Evolutionary conservation across 1,140 invertebrate genomes (phyloP), one percentile per base, ranked within the genome.

Genomic region (Cydia pomonella): DNA sequence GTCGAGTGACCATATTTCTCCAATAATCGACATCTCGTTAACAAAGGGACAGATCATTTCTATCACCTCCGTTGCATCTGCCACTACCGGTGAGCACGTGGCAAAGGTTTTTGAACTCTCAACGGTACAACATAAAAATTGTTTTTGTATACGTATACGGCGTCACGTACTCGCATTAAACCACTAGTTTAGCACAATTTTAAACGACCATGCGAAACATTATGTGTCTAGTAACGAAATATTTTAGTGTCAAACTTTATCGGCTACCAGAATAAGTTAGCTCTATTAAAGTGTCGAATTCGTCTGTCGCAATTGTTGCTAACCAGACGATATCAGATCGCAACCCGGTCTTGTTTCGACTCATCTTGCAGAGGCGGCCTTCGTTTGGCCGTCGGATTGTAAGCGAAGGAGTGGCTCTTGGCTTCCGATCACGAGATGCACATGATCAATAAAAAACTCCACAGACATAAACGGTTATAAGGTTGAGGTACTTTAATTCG

Each of bases 281-380:
- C 77, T 83, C 75, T 82, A 81, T 77, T 82, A 72, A 84, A 92
- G 90, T 88, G 86, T 91, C 89, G 88, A 91, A 90, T 92, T 91
- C 90, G 90, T 85, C 87, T 91, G 86, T 88, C 80, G 82, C 84
- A 90, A 89, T 83, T 83, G 84, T 88, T 87, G 81, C 79, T 89
- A 90, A 88, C 84, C 83, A 87, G 89, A 86, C 86, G 82, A 84
- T 82, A 85, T 81, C 82, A 81, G 82, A 79, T 77, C 78, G 82
- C 82, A 27, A 64, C 47, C 25, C 81, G 76, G 80, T 79, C 84
- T 83, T 88, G 82, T 88, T 85, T 82, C 84, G 77, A 78, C 78
- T 92, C 88, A 87, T 86, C 87, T 92, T 90, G 84, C 87, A 81
- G 29, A 7, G 79, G 75, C 81, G 84, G 84, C 87, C 88, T 90